Evolutionary conservation across 2,888 invertebrate species (phyloP).

Genomic region (Cheiracanthium punctorium): DNA sequence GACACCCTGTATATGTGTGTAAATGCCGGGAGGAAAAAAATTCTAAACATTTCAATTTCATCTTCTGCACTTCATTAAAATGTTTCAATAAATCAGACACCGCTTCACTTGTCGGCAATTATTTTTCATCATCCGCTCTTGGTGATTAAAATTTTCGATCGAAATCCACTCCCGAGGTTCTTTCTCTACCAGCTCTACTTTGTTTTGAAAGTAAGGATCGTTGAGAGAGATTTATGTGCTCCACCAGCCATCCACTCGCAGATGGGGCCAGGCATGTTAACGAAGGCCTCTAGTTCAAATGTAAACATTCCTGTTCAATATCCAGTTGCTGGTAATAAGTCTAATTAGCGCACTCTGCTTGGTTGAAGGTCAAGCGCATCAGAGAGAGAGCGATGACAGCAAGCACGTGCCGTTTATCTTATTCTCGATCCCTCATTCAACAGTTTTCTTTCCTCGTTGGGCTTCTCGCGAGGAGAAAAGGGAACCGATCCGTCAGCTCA

Average conservation of each 20-base stretch:
- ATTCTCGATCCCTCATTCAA: neutral
- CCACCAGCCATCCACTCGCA: neutral
- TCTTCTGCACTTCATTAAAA: too few relatives aligned
- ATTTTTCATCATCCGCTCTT: too few relatives aligned
- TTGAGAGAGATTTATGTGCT: neutral
- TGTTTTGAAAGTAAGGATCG: neutral
- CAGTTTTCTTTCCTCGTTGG: neutral
- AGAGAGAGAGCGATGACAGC: neutral
- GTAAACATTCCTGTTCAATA: slow-evolving; percentile 13
- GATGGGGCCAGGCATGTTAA: neutral
- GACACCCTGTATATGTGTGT: too few relatives aligned
- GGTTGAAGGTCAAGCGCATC: neutral
- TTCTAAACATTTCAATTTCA: too few relatives aligned
- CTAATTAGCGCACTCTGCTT: slow-evolving; percentile 3
- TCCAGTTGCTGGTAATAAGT: slow-evolving; percentile 13
- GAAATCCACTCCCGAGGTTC: too few relatives aligned
- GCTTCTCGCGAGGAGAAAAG: neutral
- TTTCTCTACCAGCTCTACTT: too few relatives aligned
- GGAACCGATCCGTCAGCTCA: neutral
- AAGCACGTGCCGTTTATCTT: slow-evolving; percentile 12
- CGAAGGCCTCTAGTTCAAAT: neutral
- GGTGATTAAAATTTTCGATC: too few relatives aligned
- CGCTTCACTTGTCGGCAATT: too few relatives aligned
- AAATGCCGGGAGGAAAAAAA: too few relatives aligned
- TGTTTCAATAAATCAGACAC: too few relatives aligned